A percentile compares a stretch with the other conserved stretches of the same genome.
Evolutionary conservation across 1,140 invertebrate species (phyloP).

Genomic region (Heliconius congener): DNA sequence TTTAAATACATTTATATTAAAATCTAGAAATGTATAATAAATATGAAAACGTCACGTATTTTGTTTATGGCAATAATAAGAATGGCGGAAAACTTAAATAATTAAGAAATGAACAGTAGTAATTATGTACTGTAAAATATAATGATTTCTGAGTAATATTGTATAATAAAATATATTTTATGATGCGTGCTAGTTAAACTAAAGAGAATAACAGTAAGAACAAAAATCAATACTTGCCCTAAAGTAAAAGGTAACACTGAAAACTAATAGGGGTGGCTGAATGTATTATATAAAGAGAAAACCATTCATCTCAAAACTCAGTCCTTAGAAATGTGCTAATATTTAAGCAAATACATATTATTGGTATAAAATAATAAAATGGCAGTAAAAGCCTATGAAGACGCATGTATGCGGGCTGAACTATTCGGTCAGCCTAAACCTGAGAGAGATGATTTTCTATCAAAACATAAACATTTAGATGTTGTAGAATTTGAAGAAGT

Average conservation of each 20-base stretch:
- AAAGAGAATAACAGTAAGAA: neutral
- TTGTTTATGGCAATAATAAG: neutral
- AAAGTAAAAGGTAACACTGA: constrained; percentile 34
- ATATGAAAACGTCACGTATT: neutral
- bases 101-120: neutral
- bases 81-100: neutral
- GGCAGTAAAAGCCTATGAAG: constrained; percentile 85
- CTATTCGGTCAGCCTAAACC: constrained; percentile 86
- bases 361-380: constrained; percentile 54
- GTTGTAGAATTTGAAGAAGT: constrained; percentile 76
- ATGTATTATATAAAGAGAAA: constrained; percentile 22
- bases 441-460: constrained; percentile 84
- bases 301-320: neutral
- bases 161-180: neutral
- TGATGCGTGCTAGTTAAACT: neutral
- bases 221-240: constrained; percentile 35
- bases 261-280: constrained; percentile 10
- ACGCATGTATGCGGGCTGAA: constrained; percentile 88
- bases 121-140: neutral
- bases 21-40: too few species aligned
- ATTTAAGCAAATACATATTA: neutral
- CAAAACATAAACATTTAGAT: constrained; percentile 77
- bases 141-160: neutral
- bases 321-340: neutral
- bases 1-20: too few species aligned